Evolutionary conservation across 1,140 invertebrate species (phyloP).

Genomic region (Druon quercuslanigerum): DNA sequence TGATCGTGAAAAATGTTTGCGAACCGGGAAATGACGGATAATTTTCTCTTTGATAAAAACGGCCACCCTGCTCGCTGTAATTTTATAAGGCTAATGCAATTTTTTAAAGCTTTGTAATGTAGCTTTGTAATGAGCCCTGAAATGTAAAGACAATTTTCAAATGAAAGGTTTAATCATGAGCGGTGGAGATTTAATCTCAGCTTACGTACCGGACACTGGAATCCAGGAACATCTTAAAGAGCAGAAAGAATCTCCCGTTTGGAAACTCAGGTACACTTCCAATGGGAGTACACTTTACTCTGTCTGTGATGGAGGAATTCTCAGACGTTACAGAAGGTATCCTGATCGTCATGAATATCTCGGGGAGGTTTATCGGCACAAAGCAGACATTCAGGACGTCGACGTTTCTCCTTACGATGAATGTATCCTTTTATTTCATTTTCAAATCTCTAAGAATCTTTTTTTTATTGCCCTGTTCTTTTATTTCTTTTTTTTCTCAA

Average conservation of each 20-base stretch:
- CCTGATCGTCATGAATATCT: constrained; percentile 75
- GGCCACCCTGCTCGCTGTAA: no score
- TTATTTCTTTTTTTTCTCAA: no score
- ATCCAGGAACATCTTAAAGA: constrained; percentile 73
- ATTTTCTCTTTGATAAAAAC: no score
- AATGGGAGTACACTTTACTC: constrained; percentile 75
- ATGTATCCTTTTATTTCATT: constrained; percentile 74
- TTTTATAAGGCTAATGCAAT: no score
- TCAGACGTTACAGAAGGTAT: constrained; percentile 74
- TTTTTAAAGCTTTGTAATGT: no score
- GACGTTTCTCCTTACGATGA: constrained; percentile 78
- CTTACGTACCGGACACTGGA: constrained; percentile 74
- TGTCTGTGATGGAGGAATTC: constrained; percentile 73
- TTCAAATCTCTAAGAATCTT: no score
- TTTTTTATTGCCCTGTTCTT: no score
- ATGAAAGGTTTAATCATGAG: constrained; percentile 72
- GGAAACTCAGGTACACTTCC: constrained; percentile 75
- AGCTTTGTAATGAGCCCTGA: no score
- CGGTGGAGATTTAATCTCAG: constrained; percentile 74
- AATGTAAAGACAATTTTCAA: not conserved
- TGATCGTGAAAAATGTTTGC: no score
- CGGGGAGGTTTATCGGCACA: constrained; percentile 75
- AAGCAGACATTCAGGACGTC: constrained; percentile 76
- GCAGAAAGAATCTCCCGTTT: constrained; percentile 71
- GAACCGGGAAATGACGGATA: no score